phyloP scores from a whole-genome alignment of 2,888 invertebrate species.

The Sipha maydis region DNA sequence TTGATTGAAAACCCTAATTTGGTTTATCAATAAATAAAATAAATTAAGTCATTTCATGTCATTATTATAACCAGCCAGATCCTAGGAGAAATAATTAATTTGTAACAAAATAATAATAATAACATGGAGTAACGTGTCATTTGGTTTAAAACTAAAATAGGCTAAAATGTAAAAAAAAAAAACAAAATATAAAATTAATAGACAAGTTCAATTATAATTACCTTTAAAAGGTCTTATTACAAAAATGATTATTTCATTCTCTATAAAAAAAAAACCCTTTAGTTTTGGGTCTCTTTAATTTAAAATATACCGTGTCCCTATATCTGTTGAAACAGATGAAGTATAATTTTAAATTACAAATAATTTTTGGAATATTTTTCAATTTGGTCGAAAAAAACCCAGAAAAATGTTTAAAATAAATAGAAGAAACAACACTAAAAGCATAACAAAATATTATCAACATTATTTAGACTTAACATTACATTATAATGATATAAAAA shows the following conservation, averaged over 20 bases:
- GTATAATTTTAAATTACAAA: constrained; percentile 28
- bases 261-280: constrained; percentile 31
- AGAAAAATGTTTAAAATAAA: constrained; percentile 44
- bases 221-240: constrained; percentile 7
- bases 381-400: constrained; percentile 1
- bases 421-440: constrained; percentile 28
- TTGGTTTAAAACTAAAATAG: constrained; percentile 32
- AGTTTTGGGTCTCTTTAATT: constrained; percentile 51
- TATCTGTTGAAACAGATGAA: constrained; percentile 49
- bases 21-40: neutral
- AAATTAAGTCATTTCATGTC: neutral
- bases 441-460: constrained; percentile 45
- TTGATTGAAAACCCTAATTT: neutral
- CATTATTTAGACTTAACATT: constrained; percentile 55
- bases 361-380: constrained; percentile 41
- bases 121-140: constrained; percentile 32
- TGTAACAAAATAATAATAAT: constrained; percentile 34
- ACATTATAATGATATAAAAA: constrained; percentile 57
- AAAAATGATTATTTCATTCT: constrained; percentile 25
- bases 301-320: constrained; percentile 53
- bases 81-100: constrained; percentile 9
- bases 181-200: constrained; percentile 46
- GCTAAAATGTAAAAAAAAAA: constrained; percentile 33
- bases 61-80: constrained; percentile 14
- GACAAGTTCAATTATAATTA: constrained; percentile 18